Percentiles rank a stretch among this genome's conserved stretches.
phyloP scores from a whole-genome alignment of 2,888 invertebrate genomes.

The Volucella inflata region DNA sequence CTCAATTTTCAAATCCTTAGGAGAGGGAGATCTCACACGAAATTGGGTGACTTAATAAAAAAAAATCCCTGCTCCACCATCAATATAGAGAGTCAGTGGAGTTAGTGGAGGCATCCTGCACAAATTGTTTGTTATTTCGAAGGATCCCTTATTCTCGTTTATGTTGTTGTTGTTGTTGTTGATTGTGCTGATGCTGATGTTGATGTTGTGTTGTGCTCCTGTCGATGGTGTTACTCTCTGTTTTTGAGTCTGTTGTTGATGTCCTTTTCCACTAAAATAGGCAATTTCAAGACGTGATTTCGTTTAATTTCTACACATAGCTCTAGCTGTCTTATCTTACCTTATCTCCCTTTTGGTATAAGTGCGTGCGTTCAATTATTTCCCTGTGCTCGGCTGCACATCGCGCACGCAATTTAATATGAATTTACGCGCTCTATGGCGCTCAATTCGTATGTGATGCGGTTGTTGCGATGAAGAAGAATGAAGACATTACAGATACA shows the following conservation, averaged over 20 bases:
- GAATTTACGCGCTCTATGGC: conserved; percentile 60
- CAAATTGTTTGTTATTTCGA: conserved; percentile 53
- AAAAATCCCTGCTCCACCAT: conserved; percentile 30
- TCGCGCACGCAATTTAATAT: conserved; percentile 65
- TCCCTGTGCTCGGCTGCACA: conserved; percentile 68
- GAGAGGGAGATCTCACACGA: conserved; percentile 51
- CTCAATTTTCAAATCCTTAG: conserved; percentile 64
- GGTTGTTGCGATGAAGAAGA: conserved; percentile 30
- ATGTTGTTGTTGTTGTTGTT: conserved; percentile 42
- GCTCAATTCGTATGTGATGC: conserved; percentile 35
- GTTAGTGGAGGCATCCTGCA: conserved; percentile 57
- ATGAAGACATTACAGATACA: conserved; percentile 43
- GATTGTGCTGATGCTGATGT: neutral
- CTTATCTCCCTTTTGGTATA: neutral
- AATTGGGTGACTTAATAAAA: conserved; percentile 72
- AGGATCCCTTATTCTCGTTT: conserved; percentile 18
- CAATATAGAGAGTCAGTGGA: conserved; percentile 1
- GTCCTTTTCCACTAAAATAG: conserved; percentile 68
- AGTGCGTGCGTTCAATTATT: conserved; percentile 63
- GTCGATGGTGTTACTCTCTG: conserved; percentile 9
- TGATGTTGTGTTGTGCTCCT: conserved; percentile 14
- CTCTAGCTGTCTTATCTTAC: neutral
- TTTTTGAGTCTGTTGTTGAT: conserved; percentile 5
- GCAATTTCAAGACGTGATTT: conserved; percentile 73
- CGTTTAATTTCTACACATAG: conserved; percentile 70